Evolutionary conservation across 2,888 invertebrate species (phyloP), one percentile per base, ranked within the genome.

Genomic region (Dolomedes plantarius): DNA sequence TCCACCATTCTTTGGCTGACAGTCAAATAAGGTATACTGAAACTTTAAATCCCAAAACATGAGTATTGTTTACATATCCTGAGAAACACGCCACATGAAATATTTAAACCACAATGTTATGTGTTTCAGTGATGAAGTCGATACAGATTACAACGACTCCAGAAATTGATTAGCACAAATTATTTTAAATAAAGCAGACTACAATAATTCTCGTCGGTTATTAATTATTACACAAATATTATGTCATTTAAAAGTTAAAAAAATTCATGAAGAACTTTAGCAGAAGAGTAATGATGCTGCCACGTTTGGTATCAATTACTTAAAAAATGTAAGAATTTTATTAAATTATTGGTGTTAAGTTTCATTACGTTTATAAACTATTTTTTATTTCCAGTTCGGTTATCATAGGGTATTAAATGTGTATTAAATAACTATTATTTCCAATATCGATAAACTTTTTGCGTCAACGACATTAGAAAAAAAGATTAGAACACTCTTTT

Each of bases 271-370:
- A 23, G 56, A 56, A 23, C 56, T 56, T 56, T 56, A 56, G 56
- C 56, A 56, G 56, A 56, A 56, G 23, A 6, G 1, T 16, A 56
- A 6, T 16, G 1, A 16, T 56, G 56, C 56, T 56, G 56, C 56
- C 56, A 56, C 56, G 56, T 56, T 56, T 23, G 16, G 19, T 56
- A 23, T 56, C 56, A 46, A 56, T 56, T 56, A 56, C 23, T 56
- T 56, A 23, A 23, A 56, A 56, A 36, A 36, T 36, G n/a, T n/a
- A 6, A 36, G 36, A 7, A 7, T 36, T 7, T 36, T 7, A 7
- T 36, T 36, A 36, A 36, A 7, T 36, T n/a, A n/a, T n/a, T n/a
- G n/a, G n/a, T n/a, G n/a, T n/a, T n/a, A n/a, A n/a, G n/a, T n/a
- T n/a, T n/a, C n/a, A n/a, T n/a, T n/a, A n/a, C n/a, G n/a, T n/a